A percentile compares a stretch with the other conserved stretches of the same genome.
These are phyloP conservation scores for Eumeta japonica DNA, from an alignment of 1,140 invertebrate genomes.

Conservation along the genomic window DNA sequence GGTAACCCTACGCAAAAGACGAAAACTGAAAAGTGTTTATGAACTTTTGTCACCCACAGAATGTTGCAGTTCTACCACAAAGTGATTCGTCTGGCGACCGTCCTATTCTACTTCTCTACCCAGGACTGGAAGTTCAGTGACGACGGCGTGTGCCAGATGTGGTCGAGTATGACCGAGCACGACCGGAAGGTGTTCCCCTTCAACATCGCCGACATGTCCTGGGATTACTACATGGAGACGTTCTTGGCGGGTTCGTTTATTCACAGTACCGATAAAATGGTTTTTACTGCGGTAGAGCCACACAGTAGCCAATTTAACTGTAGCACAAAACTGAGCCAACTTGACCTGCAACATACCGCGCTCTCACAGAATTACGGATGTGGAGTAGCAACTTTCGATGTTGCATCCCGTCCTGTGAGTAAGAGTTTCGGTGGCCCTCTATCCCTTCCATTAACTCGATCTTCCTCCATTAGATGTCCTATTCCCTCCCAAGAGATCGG, in stretches of 20 bases:
- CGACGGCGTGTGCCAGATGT: constrained; percentile 60
- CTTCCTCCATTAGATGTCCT: no score
- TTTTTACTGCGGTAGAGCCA: no score
- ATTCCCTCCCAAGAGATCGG: no score
- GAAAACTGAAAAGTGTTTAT: not conserved
- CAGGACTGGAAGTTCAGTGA: constrained; percentile 70
- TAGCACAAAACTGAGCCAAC: no score
- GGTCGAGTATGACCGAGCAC: constrained; percentile 58
- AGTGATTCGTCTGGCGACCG: constrained; percentile 66
- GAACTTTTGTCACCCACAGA: constrained; percentile 33
- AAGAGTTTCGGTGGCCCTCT: no score
- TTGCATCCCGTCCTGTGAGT: no score
- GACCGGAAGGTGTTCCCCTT: constrained; percentile 71
- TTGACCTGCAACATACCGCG: no score
- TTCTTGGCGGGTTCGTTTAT: constrained; percentile 52
- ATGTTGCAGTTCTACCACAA: constrained; percentile 70
- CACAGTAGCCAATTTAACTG: no score
- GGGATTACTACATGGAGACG: constrained; percentile 63
- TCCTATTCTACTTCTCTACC: constrained; percentile 72
- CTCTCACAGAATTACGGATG: no score
- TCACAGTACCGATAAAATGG: no score
- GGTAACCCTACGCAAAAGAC: not conserved
- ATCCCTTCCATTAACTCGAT: no score
- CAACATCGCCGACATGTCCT: constrained; percentile 67
- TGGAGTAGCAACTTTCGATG: no score